Evolutionary conservation across 2,797 vertebrate species (phyloP).

Genomic region (Arctocebus calabarensis): DNA sequence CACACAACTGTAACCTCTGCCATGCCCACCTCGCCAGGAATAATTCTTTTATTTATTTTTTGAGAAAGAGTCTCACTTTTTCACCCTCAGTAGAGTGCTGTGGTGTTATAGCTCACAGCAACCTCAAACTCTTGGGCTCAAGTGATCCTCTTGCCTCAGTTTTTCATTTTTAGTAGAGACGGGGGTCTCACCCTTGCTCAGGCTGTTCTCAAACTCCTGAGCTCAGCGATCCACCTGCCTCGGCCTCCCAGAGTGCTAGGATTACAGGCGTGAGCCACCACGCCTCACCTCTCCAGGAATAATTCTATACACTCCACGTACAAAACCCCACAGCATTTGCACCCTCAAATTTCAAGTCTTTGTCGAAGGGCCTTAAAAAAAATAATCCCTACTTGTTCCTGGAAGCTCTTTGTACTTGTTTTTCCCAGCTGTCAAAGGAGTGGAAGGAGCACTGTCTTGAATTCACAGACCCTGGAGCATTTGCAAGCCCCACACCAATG

Average conservation of each 20-base stretch:
- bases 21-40: not conserved
- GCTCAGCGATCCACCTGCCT: too few species aligned
- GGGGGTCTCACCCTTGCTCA: too few species aligned
- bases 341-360: conserved; percentile 17
- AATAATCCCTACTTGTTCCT: not conserved
- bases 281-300: too few species aligned
- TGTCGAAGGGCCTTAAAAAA: not conserved
- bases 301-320: not conserved
- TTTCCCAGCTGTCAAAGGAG: not conserved
- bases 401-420: not conserved
- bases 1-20: not conserved
- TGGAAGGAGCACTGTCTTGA: not conserved
- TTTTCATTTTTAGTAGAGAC: too few species aligned
- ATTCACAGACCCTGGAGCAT: not conserved
- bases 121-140: too few species aligned
- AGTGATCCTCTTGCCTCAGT: too few species aligned
- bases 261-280: too few species aligned
- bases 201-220: too few species aligned
- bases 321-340: not conserved
- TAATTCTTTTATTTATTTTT: not conserved
- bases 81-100: too few species aligned
- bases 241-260: too few species aligned
- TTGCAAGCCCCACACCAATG: not conserved
- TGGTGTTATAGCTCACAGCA: too few species aligned
- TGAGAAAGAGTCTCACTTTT: too few species aligned